A percentile compares a stretch with the other conserved stretches of the same genome.
Evolutionary conservation across 1,140 invertebrate species (phyloP).

Genomic region (Probaryconus sp.): DNA sequence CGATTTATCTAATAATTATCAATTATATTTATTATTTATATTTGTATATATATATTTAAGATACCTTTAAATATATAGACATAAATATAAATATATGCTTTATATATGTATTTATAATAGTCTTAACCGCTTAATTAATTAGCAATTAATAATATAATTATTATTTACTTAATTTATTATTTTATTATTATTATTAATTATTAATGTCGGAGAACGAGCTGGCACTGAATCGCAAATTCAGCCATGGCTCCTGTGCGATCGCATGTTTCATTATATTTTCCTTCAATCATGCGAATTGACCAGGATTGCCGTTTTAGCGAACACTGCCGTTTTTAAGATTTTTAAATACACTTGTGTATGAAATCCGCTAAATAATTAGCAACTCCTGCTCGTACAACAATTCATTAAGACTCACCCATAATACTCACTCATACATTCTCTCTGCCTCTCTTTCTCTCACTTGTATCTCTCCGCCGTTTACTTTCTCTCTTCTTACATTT

Average conservation of each 20-base stretch:
- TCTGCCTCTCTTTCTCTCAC: constrained; percentile 7
- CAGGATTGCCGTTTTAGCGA: too few relatives aligned
- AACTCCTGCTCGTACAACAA: too few relatives aligned
- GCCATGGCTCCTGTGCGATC: constrained; percentile 61
- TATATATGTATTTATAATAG: constrained; percentile 71
- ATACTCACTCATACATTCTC: too few relatives aligned
- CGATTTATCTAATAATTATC: constrained; percentile 75
- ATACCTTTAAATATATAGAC: constrained; percentile 60
- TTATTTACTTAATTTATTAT: constrained; percentile 72
- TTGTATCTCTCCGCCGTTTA: constrained; percentile 8
- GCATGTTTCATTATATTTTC: constrained; percentile 39
- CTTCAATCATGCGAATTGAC: too few relatives aligned
- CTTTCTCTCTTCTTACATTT: constrained; percentile 25
- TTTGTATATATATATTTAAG: constrained; percentile 64
- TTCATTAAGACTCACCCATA: too few relatives aligned
- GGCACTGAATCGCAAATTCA: constrained; percentile 73
- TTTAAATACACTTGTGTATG: too few relatives aligned
- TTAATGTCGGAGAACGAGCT: constrained; percentile 77
- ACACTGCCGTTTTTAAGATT: too few relatives aligned
- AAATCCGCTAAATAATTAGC: too few relatives aligned
- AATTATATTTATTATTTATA: constrained; percentile 73
- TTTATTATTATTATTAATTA: constrained; percentile 74
- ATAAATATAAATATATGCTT: constrained; percentile 54
- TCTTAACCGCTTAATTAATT: constrained; percentile 74
- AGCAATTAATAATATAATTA: constrained; percentile 76